phyloP scores from a whole-genome alignment of 2,888 invertebrate genomes.

The Pristionchus mayeri region DNA sequence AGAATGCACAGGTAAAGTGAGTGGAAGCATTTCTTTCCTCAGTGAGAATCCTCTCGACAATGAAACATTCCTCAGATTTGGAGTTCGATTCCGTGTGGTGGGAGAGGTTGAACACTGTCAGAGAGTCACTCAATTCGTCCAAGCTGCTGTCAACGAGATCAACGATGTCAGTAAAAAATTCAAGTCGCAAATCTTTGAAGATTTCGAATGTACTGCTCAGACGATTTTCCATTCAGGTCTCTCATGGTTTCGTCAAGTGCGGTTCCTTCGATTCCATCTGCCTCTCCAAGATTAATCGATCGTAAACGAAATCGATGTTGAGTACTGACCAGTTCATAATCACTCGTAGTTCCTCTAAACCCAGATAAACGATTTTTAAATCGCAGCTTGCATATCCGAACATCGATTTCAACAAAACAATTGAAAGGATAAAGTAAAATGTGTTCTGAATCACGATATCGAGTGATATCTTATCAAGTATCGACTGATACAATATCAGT shows the following conservation, averaged over 20 bases:
- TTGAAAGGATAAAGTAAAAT: too few species aligned
- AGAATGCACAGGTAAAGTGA: conserved; percentile 32
- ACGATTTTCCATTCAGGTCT: background rate
- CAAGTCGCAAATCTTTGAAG: background rate
- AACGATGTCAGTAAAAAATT: conserved; percentile 7
- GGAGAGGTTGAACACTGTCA: conserved; percentile 29
- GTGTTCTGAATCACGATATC: too few species aligned
- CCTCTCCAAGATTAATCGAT: conserved; percentile 26
- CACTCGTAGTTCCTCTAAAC: too few species aligned
- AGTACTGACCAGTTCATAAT: too few species aligned
- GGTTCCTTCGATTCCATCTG: conserved; percentile 16
- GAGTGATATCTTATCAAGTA: too few species aligned
- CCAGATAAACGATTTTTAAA: too few species aligned
- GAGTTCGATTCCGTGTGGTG: conserved; percentile 37
- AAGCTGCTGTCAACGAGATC: conserved; percentile 21
- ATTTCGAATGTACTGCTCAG: too few species aligned
- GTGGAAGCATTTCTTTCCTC: too few species aligned
- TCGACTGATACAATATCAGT: too few species aligned
- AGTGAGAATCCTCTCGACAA: background rate
- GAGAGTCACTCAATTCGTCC: conserved; percentile 38
- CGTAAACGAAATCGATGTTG: too few species aligned
- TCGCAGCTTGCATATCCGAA: too few species aligned
- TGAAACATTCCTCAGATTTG: background rate
- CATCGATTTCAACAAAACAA: too few species aligned
- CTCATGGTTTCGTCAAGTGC: conserved; percentile 33